Evolutionary conservation across 2,797 vertebrate species (phyloP), one percentile per base, ranked within the genome.

Genomic region (Sebastes reedi): DNA sequence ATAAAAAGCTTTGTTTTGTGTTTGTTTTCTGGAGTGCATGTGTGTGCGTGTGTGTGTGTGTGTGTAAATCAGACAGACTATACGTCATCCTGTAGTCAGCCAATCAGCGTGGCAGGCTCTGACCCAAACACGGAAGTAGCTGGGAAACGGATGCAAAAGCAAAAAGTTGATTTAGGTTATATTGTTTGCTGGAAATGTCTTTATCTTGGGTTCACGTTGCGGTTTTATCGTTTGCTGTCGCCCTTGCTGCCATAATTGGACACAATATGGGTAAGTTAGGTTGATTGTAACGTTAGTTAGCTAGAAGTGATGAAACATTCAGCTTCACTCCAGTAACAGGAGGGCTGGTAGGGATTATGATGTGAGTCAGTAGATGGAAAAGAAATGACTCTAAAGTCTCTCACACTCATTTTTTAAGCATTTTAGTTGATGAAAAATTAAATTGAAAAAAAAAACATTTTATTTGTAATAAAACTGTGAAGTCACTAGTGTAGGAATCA

Each of bases 81-180:
- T 10, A 72, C 88, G 88, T 88, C 85, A 87, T 24, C 29, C 0
- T 4, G 8, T 0, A 4, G 1, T 82, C 42, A 70, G 66, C 92
- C 88, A 93, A 90, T 91, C 87, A 88, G 77, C 9, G 74, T 2
- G 30, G 16, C 18, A 12, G 29, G 12, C 46, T 61, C 10, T 12
- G 16, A 81, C 60, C 81, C 58, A 90, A 93, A 93, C 87, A 90
- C 92, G 93, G 93, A 94, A 94, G 89, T 18, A 25, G 13, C 22
- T 34, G 2, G 16, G 3, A 18, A 8, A 58, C 8, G 12, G 1
- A 3, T 56, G 8, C 12, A 7, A 65, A 30, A 66, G 52, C 22
- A 34, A 77, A 79, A 79, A 36, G 34, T 36, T 12, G 34, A 2
- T 1, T 5, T 2, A n/a, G 3, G 6, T 74, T 4, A 27, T 1